Conservation (phyloP, 1,140 invertebrate species). For the Nylanderia fulva region DNA sequence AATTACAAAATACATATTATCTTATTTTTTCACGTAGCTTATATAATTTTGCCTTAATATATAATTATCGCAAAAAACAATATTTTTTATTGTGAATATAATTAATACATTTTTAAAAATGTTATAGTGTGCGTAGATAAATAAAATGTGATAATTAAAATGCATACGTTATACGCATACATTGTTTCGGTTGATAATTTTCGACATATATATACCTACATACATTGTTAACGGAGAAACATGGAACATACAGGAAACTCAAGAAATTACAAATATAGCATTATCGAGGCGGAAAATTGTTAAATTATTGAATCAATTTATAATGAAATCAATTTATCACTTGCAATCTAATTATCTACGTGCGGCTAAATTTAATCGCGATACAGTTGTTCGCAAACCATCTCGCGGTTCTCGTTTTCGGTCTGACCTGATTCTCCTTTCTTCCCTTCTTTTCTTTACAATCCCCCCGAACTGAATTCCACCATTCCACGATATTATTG, state of each 20-base stretch:
- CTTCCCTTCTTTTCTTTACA: neutral
- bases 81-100: neutral
- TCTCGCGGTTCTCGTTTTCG: neutral
- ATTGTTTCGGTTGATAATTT: neutral
- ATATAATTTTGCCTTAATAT: neutral
- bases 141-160: neutral
- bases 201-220: too few species aligned
- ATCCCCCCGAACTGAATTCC: neutral
- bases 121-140: neutral
- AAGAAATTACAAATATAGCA: neutral
- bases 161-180: neutral
- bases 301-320: conserved; percentile 23
- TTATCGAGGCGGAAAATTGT: neutral
- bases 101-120: neutral
- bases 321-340: conserved; percentile 24
- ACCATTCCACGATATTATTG: conserved; percentile 25
- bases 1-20: neutral
- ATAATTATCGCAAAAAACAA: neutral
- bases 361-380: neutral
- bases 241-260: neutral
- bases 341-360: conserved; percentile 28
- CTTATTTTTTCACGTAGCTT: neutral
- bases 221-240: neutral
- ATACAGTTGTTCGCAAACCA: neutral
- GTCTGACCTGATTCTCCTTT: conserved; percentile 6